phyloP scores from a whole-genome alignment of 2,888 invertebrate species.

The Mimas tiliae region DNA sequence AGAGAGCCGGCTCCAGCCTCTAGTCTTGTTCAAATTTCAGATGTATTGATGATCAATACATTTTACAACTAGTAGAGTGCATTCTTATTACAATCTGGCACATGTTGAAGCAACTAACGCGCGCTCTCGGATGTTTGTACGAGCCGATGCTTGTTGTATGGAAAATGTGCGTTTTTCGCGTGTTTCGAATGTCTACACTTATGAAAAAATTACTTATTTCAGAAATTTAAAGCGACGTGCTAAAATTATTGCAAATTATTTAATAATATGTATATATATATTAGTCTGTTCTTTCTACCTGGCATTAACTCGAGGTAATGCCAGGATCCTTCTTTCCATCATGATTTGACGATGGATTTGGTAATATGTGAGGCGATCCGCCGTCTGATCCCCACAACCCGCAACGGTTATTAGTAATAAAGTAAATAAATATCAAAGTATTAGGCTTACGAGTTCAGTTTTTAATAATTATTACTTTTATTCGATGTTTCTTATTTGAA shows the following conservation, averaged over 20 bases:
- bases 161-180: conserved; percentile 62
- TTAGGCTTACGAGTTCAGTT: no score
- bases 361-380: no score
- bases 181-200: conserved; percentile 43
- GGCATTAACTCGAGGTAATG: no score
- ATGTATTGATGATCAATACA: background rate
- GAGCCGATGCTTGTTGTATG: conserved; percentile 53
- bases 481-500: no score
- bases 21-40: background rate
- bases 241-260: background rate
- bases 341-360: no score
- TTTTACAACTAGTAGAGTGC: background rate
- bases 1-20: background rate
- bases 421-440: no score
- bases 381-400: no score
- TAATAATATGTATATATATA: background rate
- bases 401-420: no score
- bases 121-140: conserved; percentile 72
- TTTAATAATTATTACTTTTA: no score
- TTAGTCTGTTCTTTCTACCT: no score
- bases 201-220: background rate
- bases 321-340: no score
- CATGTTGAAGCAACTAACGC: conserved; percentile 16
- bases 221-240: background rate
- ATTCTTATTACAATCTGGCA: conserved; percentile 16